A percentile compares a stretch with the other conserved stretches of the same genome.
Conservation (phyloP, 2,113 vertebrate species). For the Paraplagusia blochii region DNA sequence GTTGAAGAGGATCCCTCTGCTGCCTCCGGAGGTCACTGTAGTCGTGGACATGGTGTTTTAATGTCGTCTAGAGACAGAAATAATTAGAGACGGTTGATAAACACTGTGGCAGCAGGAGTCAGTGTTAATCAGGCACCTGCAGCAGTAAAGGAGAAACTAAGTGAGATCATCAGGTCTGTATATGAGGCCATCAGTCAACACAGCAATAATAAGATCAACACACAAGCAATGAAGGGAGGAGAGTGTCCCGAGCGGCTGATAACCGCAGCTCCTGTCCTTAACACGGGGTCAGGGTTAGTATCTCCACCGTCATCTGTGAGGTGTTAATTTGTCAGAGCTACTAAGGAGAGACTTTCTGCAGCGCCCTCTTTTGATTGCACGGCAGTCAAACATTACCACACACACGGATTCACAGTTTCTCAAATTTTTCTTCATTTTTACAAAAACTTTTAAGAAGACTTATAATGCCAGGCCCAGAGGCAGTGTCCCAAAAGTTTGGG, state of each 20-base stretch:
- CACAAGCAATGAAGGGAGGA: conserved; percentile 33
- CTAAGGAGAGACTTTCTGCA: no score
- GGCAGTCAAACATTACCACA: no score
- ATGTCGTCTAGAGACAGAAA: conserved; percentile 20
- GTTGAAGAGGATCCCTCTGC: conserved; percentile 23
- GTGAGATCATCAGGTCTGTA: conserved; percentile 11
- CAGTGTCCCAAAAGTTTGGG: no score
- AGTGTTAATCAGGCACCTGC: conserved; percentile 54
- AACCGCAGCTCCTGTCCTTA: conserved; percentile 39
- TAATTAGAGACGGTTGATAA: conserved; percentile 42
- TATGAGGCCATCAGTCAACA: conserved; percentile 16
- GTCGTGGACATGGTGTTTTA: conserved; percentile 62
- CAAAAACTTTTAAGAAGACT: no score
- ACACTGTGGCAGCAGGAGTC: conserved; percentile 19
- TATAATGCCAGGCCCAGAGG: no score
- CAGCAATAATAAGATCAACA: conserved; percentile 12
- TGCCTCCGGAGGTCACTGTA: conserved; percentile 42
- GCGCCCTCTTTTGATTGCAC: no score
- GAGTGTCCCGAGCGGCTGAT: conserved; percentile 24
- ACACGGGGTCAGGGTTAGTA: conserved; percentile 32
- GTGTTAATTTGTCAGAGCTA: no score
- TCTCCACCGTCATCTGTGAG: conserved; percentile 3
- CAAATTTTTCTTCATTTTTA: no score
- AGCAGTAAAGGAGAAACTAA: conserved; percentile 31
- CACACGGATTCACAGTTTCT: no score